Conservation (phyloP, 2,797 vertebrate species). For the Phylloscopus collybita region DNA sequence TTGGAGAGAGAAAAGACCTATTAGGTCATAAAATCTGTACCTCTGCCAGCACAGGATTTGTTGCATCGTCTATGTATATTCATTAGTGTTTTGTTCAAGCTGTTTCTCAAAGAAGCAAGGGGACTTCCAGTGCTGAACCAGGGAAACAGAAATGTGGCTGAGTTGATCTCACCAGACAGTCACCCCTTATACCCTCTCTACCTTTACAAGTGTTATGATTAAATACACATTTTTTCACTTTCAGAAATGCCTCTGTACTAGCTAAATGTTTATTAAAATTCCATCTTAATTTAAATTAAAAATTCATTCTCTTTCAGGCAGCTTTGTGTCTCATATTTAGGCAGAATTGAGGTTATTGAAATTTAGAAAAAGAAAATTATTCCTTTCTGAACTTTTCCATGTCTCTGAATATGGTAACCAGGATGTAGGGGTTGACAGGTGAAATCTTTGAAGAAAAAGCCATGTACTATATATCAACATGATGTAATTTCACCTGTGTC, state of each 20-base stretch:
- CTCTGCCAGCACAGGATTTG: conserved; percentile 58
- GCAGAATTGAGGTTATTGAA: neutral
- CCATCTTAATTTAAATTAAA: neutral
- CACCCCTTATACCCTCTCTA: neutral
- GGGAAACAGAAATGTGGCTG: neutral
- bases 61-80: conserved; percentile 50
- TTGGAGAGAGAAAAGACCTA: conserved; percentile 50
- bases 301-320: neutral
- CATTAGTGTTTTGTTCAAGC: conserved; percentile 56
- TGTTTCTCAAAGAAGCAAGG: conserved; percentile 28
- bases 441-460: neutral
- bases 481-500: neutral
- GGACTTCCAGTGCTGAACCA: conserved; percentile 13
- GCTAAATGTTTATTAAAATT: neutral
- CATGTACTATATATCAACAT: neutral
- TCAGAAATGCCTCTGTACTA: neutral
- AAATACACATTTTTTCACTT: neutral
- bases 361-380: neutral
- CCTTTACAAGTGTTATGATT: neutral
- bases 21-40: conserved; percentile 62
- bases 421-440: neutral
- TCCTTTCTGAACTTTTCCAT: neutral
- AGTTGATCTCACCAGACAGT: neutral
- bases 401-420: neutral
- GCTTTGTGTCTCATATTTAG: neutral